Evolutionary conservation across 2,888 invertebrate species (phyloP).

Genomic region (Germaria angustata): DNA sequence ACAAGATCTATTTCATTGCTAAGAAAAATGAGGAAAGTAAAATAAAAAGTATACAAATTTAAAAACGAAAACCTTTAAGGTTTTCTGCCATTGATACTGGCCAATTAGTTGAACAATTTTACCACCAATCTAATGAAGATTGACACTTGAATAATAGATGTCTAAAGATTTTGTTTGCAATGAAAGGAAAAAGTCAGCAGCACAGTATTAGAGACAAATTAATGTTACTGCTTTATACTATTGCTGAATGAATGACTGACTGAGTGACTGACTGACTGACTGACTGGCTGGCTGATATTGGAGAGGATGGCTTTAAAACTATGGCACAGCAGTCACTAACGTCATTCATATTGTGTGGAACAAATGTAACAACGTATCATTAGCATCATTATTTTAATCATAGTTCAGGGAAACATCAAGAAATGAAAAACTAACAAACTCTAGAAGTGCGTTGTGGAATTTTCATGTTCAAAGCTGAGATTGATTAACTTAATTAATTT

Average conservation of each 20-base stretch:
- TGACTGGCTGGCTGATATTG: not conserved
- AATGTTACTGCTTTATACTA: slow-evolving; percentile 6
- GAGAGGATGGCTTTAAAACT: slow-evolving; percentile 3
- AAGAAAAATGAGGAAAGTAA: not conserved
- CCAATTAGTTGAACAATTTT: slow-evolving; percentile 64
- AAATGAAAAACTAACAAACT: not conserved
- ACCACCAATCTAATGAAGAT: slow-evolving; percentile 65
- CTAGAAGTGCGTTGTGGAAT: slow-evolving; percentile 15
- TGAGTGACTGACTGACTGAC: too few relatives aligned
- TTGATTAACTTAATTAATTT: slow-evolving; percentile 55
- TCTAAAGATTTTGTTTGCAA: slow-evolving; percentile 48
- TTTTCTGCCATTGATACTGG: slow-evolving; percentile 42
- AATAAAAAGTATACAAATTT: not conserved
- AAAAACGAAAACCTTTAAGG: slow-evolving; percentile 54
- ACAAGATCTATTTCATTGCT: not conserved
- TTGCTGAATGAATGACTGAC: too few relatives aligned
- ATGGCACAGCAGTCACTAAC: slow-evolving; percentile 12
- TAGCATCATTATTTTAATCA: slow-evolving; percentile 48
- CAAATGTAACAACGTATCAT: slow-evolving; percentile 41
- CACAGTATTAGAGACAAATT: slow-evolving; percentile 27
- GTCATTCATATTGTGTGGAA: slow-evolving; percentile 33
- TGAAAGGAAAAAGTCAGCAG: not conserved
- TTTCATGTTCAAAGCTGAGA: not conserved
- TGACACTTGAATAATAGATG: slow-evolving; percentile 65
- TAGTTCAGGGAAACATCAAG: slow-evolving; percentile 14